These are phyloP conservation scores for Dioctria rufipes DNA, from an alignment of 2,888 invertebrate species.

Conservation along the genomic window DNA sequence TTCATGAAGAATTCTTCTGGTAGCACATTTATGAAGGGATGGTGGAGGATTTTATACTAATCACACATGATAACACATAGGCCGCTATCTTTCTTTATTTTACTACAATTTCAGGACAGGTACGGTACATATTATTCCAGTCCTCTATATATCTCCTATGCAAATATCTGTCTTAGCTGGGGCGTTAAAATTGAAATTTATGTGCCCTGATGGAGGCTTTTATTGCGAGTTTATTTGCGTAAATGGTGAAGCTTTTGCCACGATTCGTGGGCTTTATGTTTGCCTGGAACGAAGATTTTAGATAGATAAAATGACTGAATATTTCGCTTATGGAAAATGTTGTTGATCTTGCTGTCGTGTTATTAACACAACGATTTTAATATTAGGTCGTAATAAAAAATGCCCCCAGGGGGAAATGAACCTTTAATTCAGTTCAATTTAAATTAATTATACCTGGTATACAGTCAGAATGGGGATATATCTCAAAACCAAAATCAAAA, in stretches of 20 bases:
- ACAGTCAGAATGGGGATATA: too few relatives aligned
- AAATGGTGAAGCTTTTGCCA: conserved; percentile 30
- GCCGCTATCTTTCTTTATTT: conserved; percentile 32
- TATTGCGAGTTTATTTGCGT: conserved; percentile 49
- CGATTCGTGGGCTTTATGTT: conserved; percentile 25
- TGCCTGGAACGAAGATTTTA: background rate
- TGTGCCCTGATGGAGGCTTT: conserved; percentile 47
- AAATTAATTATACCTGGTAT: too few relatives aligned
- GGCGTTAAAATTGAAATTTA: conserved; percentile 51
- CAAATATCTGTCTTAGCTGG: conserved; percentile 47
- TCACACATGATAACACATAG: conserved; percentile 24
- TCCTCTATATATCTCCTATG: conserved; percentile 33
- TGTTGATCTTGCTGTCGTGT: background rate
- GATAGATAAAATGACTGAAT: conserved; percentile 17
- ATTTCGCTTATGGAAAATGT: conserved; percentile 17
- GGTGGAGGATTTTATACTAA: conserved; percentile 16
- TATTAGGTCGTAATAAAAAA: conserved; percentile 12
- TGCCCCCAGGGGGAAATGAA: background rate
- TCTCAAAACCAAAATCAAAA: too few relatives aligned
- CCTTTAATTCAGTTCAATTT: background rate
- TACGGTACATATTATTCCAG: background rate
- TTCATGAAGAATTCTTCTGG: conserved; percentile 38
- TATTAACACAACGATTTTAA: conserved; percentile 24
- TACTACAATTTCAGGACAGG: conserved; percentile 28
- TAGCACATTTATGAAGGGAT: background rate